phyloP scores from a whole-genome alignment of 2,113 vertebrate genomes.

The Melanotaenia duboulayi region DNA sequence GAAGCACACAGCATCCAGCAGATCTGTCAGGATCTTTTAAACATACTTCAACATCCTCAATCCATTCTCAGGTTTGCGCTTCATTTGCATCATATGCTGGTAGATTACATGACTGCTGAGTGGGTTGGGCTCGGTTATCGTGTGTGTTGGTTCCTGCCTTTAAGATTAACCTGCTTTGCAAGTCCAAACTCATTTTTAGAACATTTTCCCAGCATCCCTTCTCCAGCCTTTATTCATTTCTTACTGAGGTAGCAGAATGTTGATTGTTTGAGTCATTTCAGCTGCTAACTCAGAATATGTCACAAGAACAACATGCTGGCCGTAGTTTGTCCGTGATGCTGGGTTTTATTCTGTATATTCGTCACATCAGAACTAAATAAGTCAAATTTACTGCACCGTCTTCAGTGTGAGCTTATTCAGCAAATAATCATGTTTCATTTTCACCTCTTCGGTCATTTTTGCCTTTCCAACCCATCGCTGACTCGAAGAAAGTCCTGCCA shows the following conservation, averaged over 20 bases:
- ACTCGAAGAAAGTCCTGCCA: constrained; percentile 52
- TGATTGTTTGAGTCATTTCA: constrained; percentile 25
- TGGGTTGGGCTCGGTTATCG: constrained; percentile 63
- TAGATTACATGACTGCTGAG: constrained; percentile 38
- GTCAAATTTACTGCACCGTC: constrained; percentile 11
- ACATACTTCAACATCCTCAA: constrained; percentile 50
- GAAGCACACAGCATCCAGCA: constrained; percentile 28
- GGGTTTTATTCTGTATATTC: constrained; percentile 20
- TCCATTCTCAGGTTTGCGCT: constrained; percentile 65
- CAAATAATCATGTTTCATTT: constrained; percentile 46
- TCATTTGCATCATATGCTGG: constrained; percentile 42
- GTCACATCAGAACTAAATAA: constrained; percentile 33
- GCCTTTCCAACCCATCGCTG: constrained; percentile 25
- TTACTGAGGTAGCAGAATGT: constrained; percentile 45
- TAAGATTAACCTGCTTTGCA: constrained; percentile 84
- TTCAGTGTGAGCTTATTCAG: constrained; percentile 32
- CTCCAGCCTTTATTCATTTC: constrained; percentile 40
- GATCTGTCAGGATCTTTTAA: constrained; percentile 32
- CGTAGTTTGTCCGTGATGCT: constrained; percentile 27
- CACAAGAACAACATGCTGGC: constrained; percentile 1
- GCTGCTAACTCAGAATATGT: constrained; percentile 17
- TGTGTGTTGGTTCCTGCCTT: constrained; percentile 88
- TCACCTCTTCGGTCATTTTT: constrained; percentile 38
- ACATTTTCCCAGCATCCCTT: background rate
- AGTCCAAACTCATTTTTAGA: constrained; percentile 21